phyloP scores from a whole-genome alignment of 2,888 invertebrate species.

The Anodontia alba region DNA sequence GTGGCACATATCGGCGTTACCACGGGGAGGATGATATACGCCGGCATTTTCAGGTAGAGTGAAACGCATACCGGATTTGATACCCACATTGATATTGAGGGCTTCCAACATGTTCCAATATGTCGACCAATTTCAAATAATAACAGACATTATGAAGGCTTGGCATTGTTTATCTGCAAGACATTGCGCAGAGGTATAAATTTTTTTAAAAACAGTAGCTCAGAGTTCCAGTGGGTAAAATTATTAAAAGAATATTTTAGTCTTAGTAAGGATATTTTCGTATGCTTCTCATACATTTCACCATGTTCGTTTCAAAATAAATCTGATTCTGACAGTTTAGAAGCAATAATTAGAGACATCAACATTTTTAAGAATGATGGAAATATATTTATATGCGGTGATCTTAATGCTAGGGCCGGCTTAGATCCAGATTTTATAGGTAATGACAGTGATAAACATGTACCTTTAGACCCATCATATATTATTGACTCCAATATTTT shows the following conservation, averaged over 20 bases:
- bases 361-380: background rate
- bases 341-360: background rate
- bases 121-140: conserved; percentile 1
- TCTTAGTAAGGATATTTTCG: background rate
- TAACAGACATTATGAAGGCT: conserved; percentile 2
- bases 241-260: background rate
- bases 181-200: background rate
- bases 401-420: conserved; percentile 1
- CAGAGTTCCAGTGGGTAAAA: conserved; percentile 9
- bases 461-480: conserved; percentile 5
- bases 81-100: conserved; percentile 4
- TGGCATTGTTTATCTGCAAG: background rate
- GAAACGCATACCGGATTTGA: conserved; percentile 12
- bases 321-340: conserved; percentile 3
- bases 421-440: background rate
- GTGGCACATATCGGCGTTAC: no score
- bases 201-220: background rate
- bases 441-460: conserved; percentile 6
- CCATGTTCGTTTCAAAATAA: background rate
- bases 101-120: background rate
- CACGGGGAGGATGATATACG: no score
- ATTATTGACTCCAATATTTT: conserved; percentile 14
- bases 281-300: conserved; percentile 7
- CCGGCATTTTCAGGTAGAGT: no score
- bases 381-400: background rate